phyloP scores from a whole-genome alignment of 1,140 invertebrate genomes.

The Telenomus remus region DNA sequence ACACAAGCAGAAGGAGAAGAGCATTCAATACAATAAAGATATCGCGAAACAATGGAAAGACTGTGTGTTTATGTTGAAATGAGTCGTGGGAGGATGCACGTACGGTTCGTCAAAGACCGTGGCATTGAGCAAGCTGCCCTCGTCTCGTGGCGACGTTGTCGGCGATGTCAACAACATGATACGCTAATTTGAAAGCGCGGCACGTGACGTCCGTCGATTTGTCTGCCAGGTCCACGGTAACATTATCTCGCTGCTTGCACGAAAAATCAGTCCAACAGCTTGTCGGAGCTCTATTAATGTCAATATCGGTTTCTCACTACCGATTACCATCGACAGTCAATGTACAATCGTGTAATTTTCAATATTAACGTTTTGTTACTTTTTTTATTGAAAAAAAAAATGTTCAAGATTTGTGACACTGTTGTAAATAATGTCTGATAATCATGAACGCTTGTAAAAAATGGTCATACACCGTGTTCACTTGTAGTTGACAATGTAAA shows the following conservation, averaged over 20 bases:
- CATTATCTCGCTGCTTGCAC: conserved; percentile 44
- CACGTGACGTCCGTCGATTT: conserved; percentile 53
- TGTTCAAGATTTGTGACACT: too few relatives aligned
- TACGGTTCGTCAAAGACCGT: conserved; percentile 33
- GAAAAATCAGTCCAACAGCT: conserved; percentile 28
- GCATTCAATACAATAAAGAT: conserved; percentile 4
- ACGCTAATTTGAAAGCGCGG: conserved; percentile 59
- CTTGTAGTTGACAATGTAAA: conserved; percentile 13
- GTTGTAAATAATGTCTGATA: too few relatives aligned
- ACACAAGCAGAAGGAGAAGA: neutral
- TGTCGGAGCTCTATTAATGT: conserved; percentile 46
- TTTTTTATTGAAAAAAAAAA: too few relatives aligned
- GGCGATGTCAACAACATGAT: conserved; percentile 36
- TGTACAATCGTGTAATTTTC: conserved; percentile 35
- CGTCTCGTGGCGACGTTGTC: conserved; percentile 18
- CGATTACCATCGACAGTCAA: conserved; percentile 53
- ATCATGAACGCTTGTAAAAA: too few relatives aligned
- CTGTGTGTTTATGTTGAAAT: conserved; percentile 12
- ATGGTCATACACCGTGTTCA: too few relatives aligned
- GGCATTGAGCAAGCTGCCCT: conserved; percentile 33
- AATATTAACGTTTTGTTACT: too few relatives aligned
- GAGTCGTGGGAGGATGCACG: conserved; percentile 39
- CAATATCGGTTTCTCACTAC: conserved; percentile 50
- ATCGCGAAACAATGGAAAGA: conserved; percentile 7
- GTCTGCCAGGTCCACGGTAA: conserved; percentile 20